A percentile compares a stretch with the other conserved stretches of the same genome.
phyloP scores from a whole-genome alignment of 1,140 invertebrate species.

The Ctenoplectra terminalis region DNA sequence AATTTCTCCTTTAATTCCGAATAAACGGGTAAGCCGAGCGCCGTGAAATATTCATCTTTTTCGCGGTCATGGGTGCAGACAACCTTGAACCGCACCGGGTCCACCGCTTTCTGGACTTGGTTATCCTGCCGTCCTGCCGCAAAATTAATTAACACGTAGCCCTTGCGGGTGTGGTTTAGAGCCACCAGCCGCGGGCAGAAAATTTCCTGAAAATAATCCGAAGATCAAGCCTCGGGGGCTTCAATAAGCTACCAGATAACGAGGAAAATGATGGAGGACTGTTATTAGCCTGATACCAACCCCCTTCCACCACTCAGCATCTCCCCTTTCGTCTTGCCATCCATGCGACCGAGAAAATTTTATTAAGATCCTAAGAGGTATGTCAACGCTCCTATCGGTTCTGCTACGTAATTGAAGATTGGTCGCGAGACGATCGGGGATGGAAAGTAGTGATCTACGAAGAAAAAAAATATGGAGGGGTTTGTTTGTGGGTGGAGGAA shows the following conservation, averaged over 20 bases:
- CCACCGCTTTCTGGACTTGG: slow-evolving; percentile 35
- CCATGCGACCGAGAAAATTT: slow-evolving; percentile 33
- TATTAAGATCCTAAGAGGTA: slow-evolving; percentile 46
- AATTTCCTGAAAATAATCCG: slow-evolving; percentile 55
- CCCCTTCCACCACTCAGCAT: neutral
- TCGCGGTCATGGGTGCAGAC: slow-evolving; percentile 34
- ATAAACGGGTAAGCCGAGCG: neutral
- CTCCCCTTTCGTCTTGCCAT: neutral
- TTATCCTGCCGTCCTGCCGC: slow-evolving; percentile 43
- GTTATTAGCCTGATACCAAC: slow-evolving; percentile 31
- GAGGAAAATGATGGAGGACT: slow-evolving; percentile 41
- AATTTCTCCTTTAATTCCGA: slow-evolving; percentile 18
- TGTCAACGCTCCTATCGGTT: slow-evolving; percentile 29
- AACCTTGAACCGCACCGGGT: slow-evolving; percentile 37
- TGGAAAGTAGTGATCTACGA: slow-evolving; percentile 2
- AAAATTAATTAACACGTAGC: slow-evolving; percentile 67
- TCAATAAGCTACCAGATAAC: slow-evolving; percentile 53
- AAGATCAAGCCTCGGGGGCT: slow-evolving; percentile 45
- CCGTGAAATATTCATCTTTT: slow-evolving; percentile 41
- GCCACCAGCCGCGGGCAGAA: slow-evolving; percentile 8
- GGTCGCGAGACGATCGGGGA: slow-evolving; percentile 17
- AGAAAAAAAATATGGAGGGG: neutral
- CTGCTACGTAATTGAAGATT: slow-evolving; percentile 48
- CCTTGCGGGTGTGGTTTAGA: slow-evolving; percentile 54
- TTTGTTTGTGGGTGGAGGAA: neutral